Base-by-base conservation (phyloP, 2,113 vertebrate genomes). In the Gambusia affinis region DNA sequence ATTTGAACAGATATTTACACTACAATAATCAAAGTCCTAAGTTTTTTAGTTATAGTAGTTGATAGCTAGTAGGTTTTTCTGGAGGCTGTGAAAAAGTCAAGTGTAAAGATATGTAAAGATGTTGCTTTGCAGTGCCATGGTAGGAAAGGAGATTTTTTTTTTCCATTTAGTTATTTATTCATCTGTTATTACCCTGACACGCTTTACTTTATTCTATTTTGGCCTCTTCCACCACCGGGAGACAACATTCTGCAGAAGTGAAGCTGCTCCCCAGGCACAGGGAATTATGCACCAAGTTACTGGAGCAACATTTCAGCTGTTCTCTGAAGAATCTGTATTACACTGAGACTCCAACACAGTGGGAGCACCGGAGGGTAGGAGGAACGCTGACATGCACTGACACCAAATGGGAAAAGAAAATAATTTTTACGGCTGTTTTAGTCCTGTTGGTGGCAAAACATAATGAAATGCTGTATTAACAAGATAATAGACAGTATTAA, bases 201-300 rank as follows among this genome's bases (percentile, higher is more conserved):
- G 70, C 83, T 88, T 88, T 86, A 73, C 84, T 73, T 79, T 85
- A 78, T 89, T 89, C 86, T 88, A 90, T 88, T 89, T 90, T 81
- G 81, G 79, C 75, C 79, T 80, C 71, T 85, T 88, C 83, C 86
- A 90, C 90, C 73, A 85, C 73, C 37, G 69, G 64, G 82, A 90
- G 81, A 80, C 69, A 71, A 87, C 68, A 73, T 73, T 84, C 77
- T 69, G 71, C 37, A 76, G 83, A 87, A 79, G 83, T 83, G 71
- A 89, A 76, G 24, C 88, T 64, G 37, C 83, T 86, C 78, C 88
- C 89, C 33, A 71, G 83, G 66, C 72, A 68, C 68, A 0, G 2
- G 42, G 65, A 85, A 87, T 88, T 90, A 91, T 88, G 82, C 85
- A 82, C 81, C 57, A 72, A 73, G 78, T 85, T 85, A 82, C 67